Evolutionary conservation across 2,888 invertebrate species (phyloP), one percentile per base, ranked within the genome.

Genomic region (Drosophila ezoana): DNA sequence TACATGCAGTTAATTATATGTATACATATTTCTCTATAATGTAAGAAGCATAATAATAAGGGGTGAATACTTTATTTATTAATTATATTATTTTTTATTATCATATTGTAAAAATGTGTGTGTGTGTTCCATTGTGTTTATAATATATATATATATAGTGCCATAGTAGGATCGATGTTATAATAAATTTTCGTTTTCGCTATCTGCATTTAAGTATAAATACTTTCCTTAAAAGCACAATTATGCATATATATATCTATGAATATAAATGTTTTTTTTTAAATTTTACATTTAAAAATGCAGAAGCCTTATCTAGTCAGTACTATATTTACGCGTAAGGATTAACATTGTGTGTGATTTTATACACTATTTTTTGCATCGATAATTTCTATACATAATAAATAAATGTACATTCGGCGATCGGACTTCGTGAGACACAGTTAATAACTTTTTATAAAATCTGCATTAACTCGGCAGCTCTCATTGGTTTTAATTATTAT

Each of bases 241-340:
- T 61, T 52, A 49, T 66, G 9, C n/a, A 41, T 13, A 5, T 33
- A 41, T 28, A 8, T 40, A 40, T 40, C 10, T 33, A 47, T 47
- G 20, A 38, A 35, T 54, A 58, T 66, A 32, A 10, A 16, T 11
- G 41, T 53, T 16, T 38, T n/a, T 38, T 28, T 43, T 47, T 49
- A 18, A 47, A 61, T 52, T 69, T 65, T 70, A 81, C 85, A 81
- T 68, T 28, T 84, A 77, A 71, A 85, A 74, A 71, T 88, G 71
- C 67, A 75, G 63, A 82, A 79, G 70, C 79, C 89, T 88, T 88
- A 83, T 75, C 75, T 88, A 79, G 81, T 87, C 86, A 87, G 89
- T 87, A 88, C 89, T 83, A 79, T 83, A 79, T 81, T 72, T 69
- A 76, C 32, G 37, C 57, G 28, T 61, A 41, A 49, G 33, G 49